phyloP scores from a whole-genome alignment of 2,888 invertebrate species.

The Taenaris catops region DNA sequence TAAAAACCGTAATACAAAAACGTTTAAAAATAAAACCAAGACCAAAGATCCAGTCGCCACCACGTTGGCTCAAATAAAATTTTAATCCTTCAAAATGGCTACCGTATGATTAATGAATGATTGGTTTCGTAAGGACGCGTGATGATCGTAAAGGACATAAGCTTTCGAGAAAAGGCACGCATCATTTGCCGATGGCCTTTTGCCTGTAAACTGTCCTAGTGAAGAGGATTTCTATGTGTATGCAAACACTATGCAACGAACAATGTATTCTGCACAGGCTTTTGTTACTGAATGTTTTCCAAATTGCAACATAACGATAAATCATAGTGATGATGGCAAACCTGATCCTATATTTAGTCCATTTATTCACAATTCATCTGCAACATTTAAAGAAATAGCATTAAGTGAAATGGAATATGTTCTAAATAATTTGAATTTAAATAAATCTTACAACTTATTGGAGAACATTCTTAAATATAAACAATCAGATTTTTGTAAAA shows the following conservation, averaged over 20 bases:
- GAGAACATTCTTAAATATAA: slow-evolving; percentile 50
- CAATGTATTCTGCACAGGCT: slow-evolving; percentile 50
- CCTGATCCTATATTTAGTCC: slow-evolving; percentile 55
- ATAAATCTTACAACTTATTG: slow-evolving; percentile 40
- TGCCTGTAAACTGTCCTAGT: slow-evolving; percentile 39
- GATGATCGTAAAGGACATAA: too few species aligned
- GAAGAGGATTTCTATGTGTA: slow-evolving; percentile 51
- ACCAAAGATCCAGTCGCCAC: too few species aligned
- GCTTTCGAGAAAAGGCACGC: too few species aligned
- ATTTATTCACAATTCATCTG: slow-evolving; percentile 48
- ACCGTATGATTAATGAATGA: too few species aligned
- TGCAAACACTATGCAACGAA: slow-evolving; percentile 54
- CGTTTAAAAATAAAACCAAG: too few species aligned
- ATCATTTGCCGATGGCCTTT: slow-evolving; percentile 35
- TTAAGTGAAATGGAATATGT: slow-evolving; percentile 40
- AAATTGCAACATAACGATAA: slow-evolving; percentile 46
- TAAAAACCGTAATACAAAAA: too few species aligned
- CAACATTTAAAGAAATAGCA: slow-evolving; percentile 38
- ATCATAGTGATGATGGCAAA: slow-evolving; percentile 33
- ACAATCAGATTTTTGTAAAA: slow-evolving; percentile 46
- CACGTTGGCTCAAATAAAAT: too few species aligned
- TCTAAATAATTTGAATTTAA: slow-evolving; percentile 40
- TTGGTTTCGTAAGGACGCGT: too few species aligned
- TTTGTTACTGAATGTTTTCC: slow-evolving; percentile 53
- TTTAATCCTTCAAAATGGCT: too few species aligned